Evolutionary conservation across 2,888 invertebrate species (phyloP), one percentile per base, ranked within the genome.

Genomic region (Oscheius sp.): DNA sequence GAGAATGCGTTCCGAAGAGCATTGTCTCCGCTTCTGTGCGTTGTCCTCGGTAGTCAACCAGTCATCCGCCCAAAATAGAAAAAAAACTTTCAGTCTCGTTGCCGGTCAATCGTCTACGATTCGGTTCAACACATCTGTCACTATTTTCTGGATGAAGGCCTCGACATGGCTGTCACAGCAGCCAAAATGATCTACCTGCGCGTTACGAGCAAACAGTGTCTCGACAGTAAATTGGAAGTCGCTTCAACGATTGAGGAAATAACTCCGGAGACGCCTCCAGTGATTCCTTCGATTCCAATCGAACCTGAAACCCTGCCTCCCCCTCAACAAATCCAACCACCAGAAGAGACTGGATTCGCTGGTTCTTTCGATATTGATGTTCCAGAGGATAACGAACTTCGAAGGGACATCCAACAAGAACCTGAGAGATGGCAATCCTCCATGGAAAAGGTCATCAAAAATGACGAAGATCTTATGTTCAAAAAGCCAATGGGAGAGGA

Each of bases 91-190:
- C 69, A 85, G 85, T 81, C 82, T 15, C 79, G 85, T 4, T 85
- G 85, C 50, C 76, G 77, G 34, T 82, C 84, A 39, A 79, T 85
- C 17, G 85, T 85, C 63, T 85, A 80, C 73, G 85, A 84, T 55
- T 76, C 76, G 6, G 68, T 80, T n/a, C 74, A 71, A 34, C 85
- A 85, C 66, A 80, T 84, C 65, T 85, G 85, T 70, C 84, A 85
- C 70, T 85, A 81, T 63, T 85, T 85, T 76, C 72, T 72, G 10
- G 80, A 80, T 48, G 75, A 75, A 50, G 78, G 77, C 17, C 69
- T 72, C 23, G 78, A 79, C 71, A 73, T 78, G 65, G 78, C 78
- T 29, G 74, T 78, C n/a, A 69, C 74, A 20, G 71, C 79, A n/a
- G 73, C 77, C 53, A 79, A 77, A 63, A 84, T 84, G 83, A 79